A percentile compares a stretch with the other conserved stretches of the same genome.
Conservation (phyloP, 1,140 invertebrate species). For the Drosophila bipectinata region DNA sequence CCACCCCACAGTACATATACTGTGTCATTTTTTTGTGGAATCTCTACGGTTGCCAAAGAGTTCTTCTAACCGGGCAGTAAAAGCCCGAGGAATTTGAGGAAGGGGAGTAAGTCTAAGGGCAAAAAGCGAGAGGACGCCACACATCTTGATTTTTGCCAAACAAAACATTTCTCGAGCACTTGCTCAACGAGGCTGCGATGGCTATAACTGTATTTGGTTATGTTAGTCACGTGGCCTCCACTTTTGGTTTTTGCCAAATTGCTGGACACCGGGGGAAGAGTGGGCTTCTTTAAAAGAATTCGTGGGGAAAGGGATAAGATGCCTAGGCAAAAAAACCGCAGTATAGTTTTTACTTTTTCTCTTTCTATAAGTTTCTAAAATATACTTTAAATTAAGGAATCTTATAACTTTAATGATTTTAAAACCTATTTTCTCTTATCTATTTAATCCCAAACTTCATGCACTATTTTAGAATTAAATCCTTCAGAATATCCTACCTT, state of each 20-base stretch:
- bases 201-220: conserved; percentile 76
- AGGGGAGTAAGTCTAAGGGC: conserved; percentile 16
- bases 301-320: conserved; percentile 19
- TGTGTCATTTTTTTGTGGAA: conserved; percentile 8
- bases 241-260: conserved; percentile 68
- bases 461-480: background rate
- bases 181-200: conserved; percentile 40
- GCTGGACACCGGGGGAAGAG: conserved; percentile 43
- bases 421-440: too few relatives aligned
- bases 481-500: background rate
- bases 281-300: background rate
- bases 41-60: conserved; percentile 53
- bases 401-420: background rate
- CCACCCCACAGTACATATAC: conserved; percentile 31
- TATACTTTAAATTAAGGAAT: background rate
- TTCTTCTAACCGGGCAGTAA: conserved; percentile 48
- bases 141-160: conserved; percentile 82
- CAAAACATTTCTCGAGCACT: conserved; percentile 76
- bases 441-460: background rate
- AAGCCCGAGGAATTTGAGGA: conserved; percentile 17
- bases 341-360: too few relatives aligned
- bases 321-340: conserved; percentile 31
- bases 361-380: too few relatives aligned
- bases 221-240: conserved; percentile 78
- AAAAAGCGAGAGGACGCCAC: conserved; percentile 46